These are phyloP conservation scores for Clepsis dumicolana DNA, from an alignment of 2,888 invertebrate genomes.

Conservation along the genomic window DNA sequence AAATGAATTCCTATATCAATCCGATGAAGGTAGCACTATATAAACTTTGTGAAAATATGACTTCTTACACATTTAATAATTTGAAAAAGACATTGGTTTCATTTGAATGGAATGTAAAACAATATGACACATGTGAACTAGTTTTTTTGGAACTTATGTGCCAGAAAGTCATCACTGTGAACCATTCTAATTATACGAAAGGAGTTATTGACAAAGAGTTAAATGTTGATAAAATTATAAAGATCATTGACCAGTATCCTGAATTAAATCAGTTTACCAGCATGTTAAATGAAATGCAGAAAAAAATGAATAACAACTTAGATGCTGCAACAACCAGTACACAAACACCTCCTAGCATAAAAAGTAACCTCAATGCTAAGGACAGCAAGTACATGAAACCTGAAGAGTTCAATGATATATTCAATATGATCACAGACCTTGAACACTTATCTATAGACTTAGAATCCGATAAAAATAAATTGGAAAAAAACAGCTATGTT, in stretches of 20 bases:
- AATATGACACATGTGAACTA: conserved; percentile 71
- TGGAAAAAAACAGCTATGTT: conserved; percentile 58
- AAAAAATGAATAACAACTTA: conserved; percentile 51
- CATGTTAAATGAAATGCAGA: conserved; percentile 62
- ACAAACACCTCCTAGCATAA: conserved; percentile 35
- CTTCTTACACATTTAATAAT: conserved; percentile 59
- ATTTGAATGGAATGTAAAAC: conserved; percentile 63
- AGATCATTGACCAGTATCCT: conserved; percentile 66
- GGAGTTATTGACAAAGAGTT: conserved; percentile 51
- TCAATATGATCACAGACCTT: conserved; percentile 55
- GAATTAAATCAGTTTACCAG: conserved; percentile 59
- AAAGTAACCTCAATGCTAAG: conserved; percentile 45
- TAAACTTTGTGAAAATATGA: conserved; percentile 72
- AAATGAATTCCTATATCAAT: conserved; percentile 61
- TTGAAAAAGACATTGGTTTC: conserved; percentile 68
- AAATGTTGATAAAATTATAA: conserved; percentile 61
- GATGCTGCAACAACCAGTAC: conserved; percentile 44
- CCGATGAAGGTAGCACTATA: conserved; percentile 74
- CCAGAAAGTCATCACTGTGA: conserved; percentile 66
- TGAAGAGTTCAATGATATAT: conserved; percentile 58
- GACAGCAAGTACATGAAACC: conserved; percentile 45
- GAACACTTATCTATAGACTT: conserved; percentile 57
- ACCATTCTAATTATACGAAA: conserved; percentile 50
- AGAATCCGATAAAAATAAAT: conserved; percentile 63
- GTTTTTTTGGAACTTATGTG: conserved; percentile 73